Percentiles rank a stretch among this genome's conserved stretches.
Evolutionary conservation across 2,797 vertebrate species (phyloP).

Genomic region (Argya squamiceps): DNA sequence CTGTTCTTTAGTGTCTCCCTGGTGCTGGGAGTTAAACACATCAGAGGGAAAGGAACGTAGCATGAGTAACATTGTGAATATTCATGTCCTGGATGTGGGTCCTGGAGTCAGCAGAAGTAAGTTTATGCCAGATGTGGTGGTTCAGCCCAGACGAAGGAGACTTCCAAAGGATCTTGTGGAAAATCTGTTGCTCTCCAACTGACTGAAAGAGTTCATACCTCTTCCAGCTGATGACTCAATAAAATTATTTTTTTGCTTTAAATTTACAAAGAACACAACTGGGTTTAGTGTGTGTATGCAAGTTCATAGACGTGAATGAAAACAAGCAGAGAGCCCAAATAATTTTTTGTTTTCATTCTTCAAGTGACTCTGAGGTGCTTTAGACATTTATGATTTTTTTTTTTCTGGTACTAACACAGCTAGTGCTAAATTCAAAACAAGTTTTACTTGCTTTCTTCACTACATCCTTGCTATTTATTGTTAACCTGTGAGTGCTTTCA

Average conservation of each 20-base stretch:
- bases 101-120: conserved; percentile 51
- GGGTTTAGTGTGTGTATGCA: background rate
- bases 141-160: background rate
- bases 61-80: conserved; percentile 55
- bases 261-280: background rate
- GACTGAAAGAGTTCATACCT: background rate
- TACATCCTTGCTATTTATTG: background rate
- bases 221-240: conserved; percentile 34
- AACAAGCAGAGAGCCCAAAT: background rate
- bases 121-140: conserved; percentile 41
- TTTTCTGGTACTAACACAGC: background rate
- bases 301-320: background rate
- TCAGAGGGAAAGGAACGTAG: conserved; percentile 30
- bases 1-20: conserved; percentile 16
- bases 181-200: background rate
- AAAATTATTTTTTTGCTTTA: background rate
- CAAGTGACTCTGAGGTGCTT: background rate
- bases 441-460: background rate
- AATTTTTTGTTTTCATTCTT: background rate
- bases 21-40: conserved; percentile 14
- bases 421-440: background rate
- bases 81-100: conserved; percentile 55
- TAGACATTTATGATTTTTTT: background rate
- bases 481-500: background rate
- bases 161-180: conserved; percentile 49